A percentile compares a stretch with the other conserved stretches of the same genome.
Conservation (phyloP, 2,888 invertebrate species). For the Pomacea canaliculata region DNA sequence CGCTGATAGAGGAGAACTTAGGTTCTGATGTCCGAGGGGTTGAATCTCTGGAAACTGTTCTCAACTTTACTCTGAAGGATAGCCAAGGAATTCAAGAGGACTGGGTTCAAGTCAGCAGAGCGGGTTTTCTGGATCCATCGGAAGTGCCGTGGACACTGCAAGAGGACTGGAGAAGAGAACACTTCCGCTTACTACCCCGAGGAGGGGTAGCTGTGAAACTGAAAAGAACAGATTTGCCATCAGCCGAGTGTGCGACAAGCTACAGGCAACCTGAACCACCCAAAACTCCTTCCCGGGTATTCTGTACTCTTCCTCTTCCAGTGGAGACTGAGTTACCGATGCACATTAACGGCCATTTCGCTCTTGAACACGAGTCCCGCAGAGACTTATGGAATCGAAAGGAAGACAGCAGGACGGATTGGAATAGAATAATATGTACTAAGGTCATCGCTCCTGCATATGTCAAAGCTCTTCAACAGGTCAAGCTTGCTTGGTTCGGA, state of each 20-base stretch:
- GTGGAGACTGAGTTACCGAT: constrained; percentile 47
- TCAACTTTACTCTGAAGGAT: neutral
- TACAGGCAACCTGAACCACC: neutral
- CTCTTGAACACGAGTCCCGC: constrained; percentile 48
- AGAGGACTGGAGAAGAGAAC: constrained; percentile 35
- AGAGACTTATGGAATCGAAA: constrained; percentile 27
- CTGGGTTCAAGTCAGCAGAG: constrained; percentile 53
- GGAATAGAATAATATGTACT: constrained; percentile 53
- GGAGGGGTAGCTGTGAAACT: constrained; percentile 46
- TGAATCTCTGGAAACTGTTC: neutral
- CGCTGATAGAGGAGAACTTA: neutral
- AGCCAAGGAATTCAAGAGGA: constrained; percentile 13
- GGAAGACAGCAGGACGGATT: constrained; percentile 40
- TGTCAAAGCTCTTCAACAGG: constrained; percentile 28
- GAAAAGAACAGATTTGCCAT: neutral
- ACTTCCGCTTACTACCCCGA: constrained; percentile 45
- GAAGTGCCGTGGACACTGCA: constrained; percentile 33
- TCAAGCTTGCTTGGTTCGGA: constrained; percentile 21
- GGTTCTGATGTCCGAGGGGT: neutral
- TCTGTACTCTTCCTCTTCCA: constrained; percentile 58
- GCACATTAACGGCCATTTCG: constrained; percentile 57
- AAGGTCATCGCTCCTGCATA: constrained; percentile 54
- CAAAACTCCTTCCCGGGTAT: constrained; percentile 32
- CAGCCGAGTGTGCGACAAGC: neutral
- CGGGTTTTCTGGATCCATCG: constrained; percentile 41